phyloP scores from a whole-genome alignment of 1,140 invertebrate genomes.

The Trichogramma pretiosum region DNA sequence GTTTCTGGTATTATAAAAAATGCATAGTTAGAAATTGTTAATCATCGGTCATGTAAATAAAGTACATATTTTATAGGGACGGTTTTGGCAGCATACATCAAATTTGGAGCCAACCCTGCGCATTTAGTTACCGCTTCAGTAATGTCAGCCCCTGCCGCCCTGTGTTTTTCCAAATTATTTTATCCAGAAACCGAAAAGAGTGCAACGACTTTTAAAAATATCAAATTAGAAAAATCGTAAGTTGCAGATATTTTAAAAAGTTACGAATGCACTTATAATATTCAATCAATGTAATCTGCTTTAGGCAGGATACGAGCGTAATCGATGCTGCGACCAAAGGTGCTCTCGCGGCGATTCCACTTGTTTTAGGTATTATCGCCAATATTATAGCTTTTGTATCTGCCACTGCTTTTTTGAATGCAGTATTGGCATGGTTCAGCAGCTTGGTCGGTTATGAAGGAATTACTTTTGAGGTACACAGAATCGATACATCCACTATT shows the following conservation, averaged over 20 bases:
- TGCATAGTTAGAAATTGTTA: background rate
- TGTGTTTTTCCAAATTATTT: constrained; percentile 82
- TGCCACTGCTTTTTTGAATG: constrained; percentile 76
- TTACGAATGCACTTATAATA: background rate
- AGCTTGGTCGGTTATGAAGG: constrained; percentile 56
- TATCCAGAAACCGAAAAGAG: constrained; percentile 81
- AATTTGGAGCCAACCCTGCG: constrained; percentile 74
- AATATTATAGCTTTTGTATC: constrained; percentile 89
- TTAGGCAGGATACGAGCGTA: constrained; percentile 69
- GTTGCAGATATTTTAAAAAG: constrained; percentile 17
- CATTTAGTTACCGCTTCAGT: constrained; percentile 83
- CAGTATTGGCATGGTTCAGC: constrained; percentile 70
- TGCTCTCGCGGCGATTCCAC: constrained; percentile 68
- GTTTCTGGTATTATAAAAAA: constrained; percentile 64
- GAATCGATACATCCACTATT: no score
- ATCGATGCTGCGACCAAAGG: constrained; percentile 85
- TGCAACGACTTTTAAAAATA: constrained; percentile 58
- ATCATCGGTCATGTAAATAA: background rate
- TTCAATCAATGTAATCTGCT: constrained; percentile 12
- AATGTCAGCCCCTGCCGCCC: constrained; percentile 88
- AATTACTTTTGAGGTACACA: constrained; percentile 46
- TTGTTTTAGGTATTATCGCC: constrained; percentile 81
- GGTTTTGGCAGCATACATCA: constrained; percentile 85
- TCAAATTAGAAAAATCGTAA: constrained; percentile 56
- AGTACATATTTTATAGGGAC: constrained; percentile 49